Evolutionary conservation across 1,140 invertebrate species (phyloP), one percentile per base, ranked within the genome.

Genomic region (Anadara kagoshimensis): DNA sequence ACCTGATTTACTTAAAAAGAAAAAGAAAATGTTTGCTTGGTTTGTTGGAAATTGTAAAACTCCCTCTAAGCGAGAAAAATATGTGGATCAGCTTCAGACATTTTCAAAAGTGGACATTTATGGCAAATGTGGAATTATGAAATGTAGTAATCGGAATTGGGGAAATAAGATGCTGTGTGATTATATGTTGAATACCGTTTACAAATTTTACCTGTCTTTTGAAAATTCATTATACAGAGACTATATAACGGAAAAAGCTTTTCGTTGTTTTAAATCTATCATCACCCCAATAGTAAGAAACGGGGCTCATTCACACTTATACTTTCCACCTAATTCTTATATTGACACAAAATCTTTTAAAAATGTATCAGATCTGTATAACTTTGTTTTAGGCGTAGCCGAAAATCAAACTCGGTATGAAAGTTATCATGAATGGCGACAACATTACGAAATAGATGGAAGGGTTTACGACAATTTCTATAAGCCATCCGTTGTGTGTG

Each of bases 211-310:
- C 65, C 63, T 91, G 3, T 62, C 90, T 18, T 90, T 90, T 73
- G 90, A 91, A 89, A 99, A 98, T 89, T 97, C 96, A 0, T 97
- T 98, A 83, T 99, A 97, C 88, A 92, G 93, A 59, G 97, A 98
- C 88, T 99, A 98, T 87, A 95, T 98, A 56, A 98, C 97, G 0
- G 97, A 98, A 86, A 99, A 99, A 86, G 98, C 96, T 86, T 47
- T 56, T 5, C 45, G 56, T n/a, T 36, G 29, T 36, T 36, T 3
- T 36, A 36, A 36, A 36, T 2, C 2, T 3, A 36, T 36, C 2
- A 36, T 36, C 7, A 36, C 7, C 7, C 29, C 29, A 36, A 7
- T 36, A 36, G 2, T 36, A 36, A 36, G 29, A 36, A 36, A 36
- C 29, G 29, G 29, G 29, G 29, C 2, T 36, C 29, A 36, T 36